Base-by-base conservation (phyloP, 1,140 invertebrate species). In the Drosophila murphyi region DNA sequence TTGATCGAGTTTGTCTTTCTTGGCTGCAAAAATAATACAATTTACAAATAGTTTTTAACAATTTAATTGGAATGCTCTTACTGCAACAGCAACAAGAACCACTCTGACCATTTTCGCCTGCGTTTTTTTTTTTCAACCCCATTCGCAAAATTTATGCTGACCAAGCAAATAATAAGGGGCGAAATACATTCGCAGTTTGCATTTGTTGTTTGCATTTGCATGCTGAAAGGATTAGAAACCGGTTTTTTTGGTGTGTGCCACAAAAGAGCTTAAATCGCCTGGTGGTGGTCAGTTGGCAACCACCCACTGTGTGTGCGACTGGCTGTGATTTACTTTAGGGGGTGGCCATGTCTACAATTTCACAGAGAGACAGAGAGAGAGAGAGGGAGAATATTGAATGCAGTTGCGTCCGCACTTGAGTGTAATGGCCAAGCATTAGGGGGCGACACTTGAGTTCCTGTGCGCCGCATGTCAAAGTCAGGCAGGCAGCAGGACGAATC, bases 401-500 rank as follows among this genome's bases (percentile, higher is more conserved):
- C 71, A 73, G 41, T 64, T 64, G 29, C 61, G 52, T 71, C 51
- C 51, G 54, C 61, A 72, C 52, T 65, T 65, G 37, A 72, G n/a
- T 48, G 48, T 70, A 74, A 70, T 70, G 65, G 57, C 57, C 72
- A 74, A 41, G 65, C 52, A 74, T 74, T 75, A 75, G 68, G 50
- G 50, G 72, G 67, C 72, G 59, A 70, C 72, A 74, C 72, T 74
- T 74, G 65, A 74, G 72, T 59, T 35, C 39, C 39, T 43, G 39
- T 57, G 59, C 78, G 67, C 68, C 78, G 76, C 82, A 77, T 68
- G 82, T 77, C 72, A 82, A 88, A 74, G 80, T 75, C 83, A 78
- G 62, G 39, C 39, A 41, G n/a, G 39, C 10, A 47, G 37, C 20
- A 52, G 61, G 41, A 61, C n/a, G n/a, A 20, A 20, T 20, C 20